Conservation (phyloP, 2,888 invertebrate species). For the Julus scandinavius region DNA sequence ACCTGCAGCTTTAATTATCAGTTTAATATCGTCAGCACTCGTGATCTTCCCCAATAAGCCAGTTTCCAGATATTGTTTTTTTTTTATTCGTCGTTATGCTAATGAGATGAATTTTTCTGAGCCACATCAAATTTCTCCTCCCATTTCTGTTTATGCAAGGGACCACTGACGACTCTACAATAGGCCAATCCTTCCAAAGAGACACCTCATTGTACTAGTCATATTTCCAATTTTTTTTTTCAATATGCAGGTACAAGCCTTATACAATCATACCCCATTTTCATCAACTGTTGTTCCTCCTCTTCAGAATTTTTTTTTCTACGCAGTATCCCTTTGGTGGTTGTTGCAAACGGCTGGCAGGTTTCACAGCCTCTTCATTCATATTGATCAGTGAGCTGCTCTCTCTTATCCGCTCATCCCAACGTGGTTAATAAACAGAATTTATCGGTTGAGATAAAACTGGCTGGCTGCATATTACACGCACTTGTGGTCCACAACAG, state of each 20-base stretch:
- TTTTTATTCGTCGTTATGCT: background rate
- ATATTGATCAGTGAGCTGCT: conserved; percentile 48
- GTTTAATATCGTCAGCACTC: background rate
- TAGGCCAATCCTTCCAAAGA: background rate
- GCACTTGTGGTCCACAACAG: conserved; percentile 51
- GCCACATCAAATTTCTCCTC: conserved; percentile 8
- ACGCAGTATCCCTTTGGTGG: background rate
- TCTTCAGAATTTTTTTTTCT: background rate
- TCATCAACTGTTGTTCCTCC: background rate
- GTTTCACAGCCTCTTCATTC: conserved; percentile 50
- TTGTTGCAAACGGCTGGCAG: conserved; percentile 47
- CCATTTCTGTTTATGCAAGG: background rate
- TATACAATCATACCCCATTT: background rate
- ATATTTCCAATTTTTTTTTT: background rate
- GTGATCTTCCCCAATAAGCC: background rate
- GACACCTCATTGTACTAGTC: conserved; percentile 6
- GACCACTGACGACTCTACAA: background rate
- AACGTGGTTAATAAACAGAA: conserved; percentile 52
- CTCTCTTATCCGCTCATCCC: conserved; percentile 49
- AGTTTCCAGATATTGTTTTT: conserved; percentile 19
- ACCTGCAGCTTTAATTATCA: background rate
- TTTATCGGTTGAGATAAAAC: conserved; percentile 51
- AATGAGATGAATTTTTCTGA: conserved; percentile 24
- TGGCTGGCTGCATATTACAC: conserved; percentile 48
- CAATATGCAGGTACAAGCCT: conserved; percentile 21